A percentile compares a stretch with the other conserved stretches of the same genome.
Conservation (phyloP, 2,113 vertebrate genomes). For the Ammodytes dubius region DNA sequence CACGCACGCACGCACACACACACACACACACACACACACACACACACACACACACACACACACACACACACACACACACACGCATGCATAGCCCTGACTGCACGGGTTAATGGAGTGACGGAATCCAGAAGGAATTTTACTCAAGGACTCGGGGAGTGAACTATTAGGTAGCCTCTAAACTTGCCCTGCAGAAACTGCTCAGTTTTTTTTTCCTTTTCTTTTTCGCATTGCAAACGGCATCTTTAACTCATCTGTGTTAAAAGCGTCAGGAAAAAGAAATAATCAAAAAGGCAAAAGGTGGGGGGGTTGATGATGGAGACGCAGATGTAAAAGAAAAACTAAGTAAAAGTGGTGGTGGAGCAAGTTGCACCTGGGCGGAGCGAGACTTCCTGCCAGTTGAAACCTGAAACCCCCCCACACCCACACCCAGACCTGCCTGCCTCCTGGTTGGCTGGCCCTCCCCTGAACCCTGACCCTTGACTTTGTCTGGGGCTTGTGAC, state of each 20-base stretch:
- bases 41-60: slow-evolving; percentile 28
- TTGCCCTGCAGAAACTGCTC: slow-evolving; percentile 50
- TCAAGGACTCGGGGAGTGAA: slow-evolving; percentile 73
- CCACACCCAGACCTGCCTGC: slow-evolving; percentile 41
- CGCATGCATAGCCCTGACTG: slow-evolving; percentile 34
- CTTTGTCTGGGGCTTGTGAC: slow-evolving; percentile 85
- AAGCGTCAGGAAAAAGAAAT: no score
- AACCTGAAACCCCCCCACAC: slow-evolving; percentile 69
- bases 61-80: slow-evolving; percentile 31
- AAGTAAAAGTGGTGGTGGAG: slow-evolving; percentile 28
- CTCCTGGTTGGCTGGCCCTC: slow-evolving; percentile 79
- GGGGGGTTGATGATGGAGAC: slow-evolving; percentile 7
- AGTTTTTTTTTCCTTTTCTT: neutral
- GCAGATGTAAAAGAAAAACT: neutral
- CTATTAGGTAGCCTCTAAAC: slow-evolving; percentile 72
- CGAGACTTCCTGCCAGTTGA: slow-evolving; percentile 55
- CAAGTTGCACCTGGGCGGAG: slow-evolving; percentile 20
- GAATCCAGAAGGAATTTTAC: slow-evolving; percentile 79
- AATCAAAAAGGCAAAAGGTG: neutral
- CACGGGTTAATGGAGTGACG: slow-evolving; percentile 77
- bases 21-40: slow-evolving; percentile 25
- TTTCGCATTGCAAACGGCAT: neutral
- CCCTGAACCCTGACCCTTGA: slow-evolving; percentile 84
- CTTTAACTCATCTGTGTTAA: neutral
- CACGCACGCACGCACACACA: slow-evolving; percentile 30